Evolutionary conservation across 1,140 invertebrate genomes (phyloP).

Genomic region (Cotesia glomerata): DNA sequence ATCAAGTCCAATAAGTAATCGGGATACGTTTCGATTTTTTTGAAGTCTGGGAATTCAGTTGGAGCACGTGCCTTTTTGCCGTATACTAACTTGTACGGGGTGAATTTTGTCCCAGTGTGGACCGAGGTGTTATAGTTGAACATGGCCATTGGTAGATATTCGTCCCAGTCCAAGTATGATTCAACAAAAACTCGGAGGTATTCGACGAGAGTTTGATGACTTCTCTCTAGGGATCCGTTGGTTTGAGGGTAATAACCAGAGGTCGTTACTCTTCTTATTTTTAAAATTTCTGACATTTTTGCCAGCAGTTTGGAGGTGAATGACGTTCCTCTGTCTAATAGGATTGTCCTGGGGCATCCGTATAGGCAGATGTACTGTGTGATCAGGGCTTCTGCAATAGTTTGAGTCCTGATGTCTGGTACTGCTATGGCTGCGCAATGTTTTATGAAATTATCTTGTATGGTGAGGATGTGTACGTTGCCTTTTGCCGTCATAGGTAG

Average conservation of each 20-base stretch:
- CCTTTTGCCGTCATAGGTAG: too few relatives aligned
- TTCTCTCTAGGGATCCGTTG: slow-evolving; percentile 9
- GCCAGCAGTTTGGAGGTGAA: slow-evolving; percentile 37
- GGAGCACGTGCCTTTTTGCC: neutral
- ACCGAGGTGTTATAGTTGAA: slow-evolving; percentile 7
- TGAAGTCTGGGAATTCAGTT: neutral
- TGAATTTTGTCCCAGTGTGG: slow-evolving; percentile 4
- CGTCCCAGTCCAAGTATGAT: neutral
- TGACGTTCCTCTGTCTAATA: slow-evolving; percentile 41
- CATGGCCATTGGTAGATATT: slow-evolving; percentile 9
- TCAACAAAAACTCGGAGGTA: neutral
- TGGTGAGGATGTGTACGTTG: too few relatives aligned
- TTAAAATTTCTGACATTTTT: slow-evolving; percentile 38
- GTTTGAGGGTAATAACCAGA: slow-evolving; percentile 23
- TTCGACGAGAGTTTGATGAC: neutral
- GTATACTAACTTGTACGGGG: slow-evolving; percentile 7
- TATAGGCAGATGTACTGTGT: slow-evolving; percentile 28
- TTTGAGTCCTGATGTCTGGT: slow-evolving; percentile 36
- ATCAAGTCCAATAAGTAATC: neutral
- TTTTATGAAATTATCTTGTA: too few relatives aligned
- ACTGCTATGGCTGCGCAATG: slow-evolving; percentile 31
- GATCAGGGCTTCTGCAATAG: slow-evolving; percentile 36
- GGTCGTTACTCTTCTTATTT: slow-evolving; percentile 5
- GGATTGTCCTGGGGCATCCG: slow-evolving; percentile 39
- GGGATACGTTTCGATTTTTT: neutral